Evolutionary conservation across 1,140 invertebrate genomes (phyloP), one percentile per base, ranked within the genome.

Genomic region (Oryzaephilus surinamensis): DNA sequence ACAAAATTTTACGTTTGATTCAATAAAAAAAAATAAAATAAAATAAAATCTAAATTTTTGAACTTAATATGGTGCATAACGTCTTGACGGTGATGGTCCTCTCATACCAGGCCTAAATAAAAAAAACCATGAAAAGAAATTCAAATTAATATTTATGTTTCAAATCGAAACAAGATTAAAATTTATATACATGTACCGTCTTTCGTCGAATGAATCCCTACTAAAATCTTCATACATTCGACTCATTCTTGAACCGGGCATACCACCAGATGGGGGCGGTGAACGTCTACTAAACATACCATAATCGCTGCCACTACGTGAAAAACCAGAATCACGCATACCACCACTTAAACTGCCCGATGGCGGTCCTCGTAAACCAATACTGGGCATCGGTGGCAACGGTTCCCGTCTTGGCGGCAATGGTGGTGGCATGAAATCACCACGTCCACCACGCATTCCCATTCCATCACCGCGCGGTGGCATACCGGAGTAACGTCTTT

Each of bases 161-260:
- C 7, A 37, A 32, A 41, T 36, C 44, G 21, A 36, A 33, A 39
- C 7, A 44, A 11, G 11, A 15, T 38, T 28, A 19, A 26, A 38
- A 16, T 16, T 19, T 20, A 20, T 4, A 20, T 20, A 20, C 19
- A 20, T 4, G 19, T 73, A 84, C 79, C 81, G 80, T 64, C 81
- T 76, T 54, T 86, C 81, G 67, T 86, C 82, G 66, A 85, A 85
- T 26, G 80, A 80, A 65, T 85, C 82, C 48, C 82, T 71, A 63
- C 81, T 85, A 59, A 84, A 85, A 69, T 85, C 83, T 70, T 86
- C 82, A 68, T 83, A 86, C 67, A 82, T 76, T 54, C 77, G 74
- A 58, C 58, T 41, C 41, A 54, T 65, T 35, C 66, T 61, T 17
- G 65, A 59, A 37, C 63, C 58, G 38, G 65, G 55, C 38, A 67